phyloP scores from a whole-genome alignment of 2,888 invertebrate genomes.

The Eutolmus rufibarbis region DNA sequence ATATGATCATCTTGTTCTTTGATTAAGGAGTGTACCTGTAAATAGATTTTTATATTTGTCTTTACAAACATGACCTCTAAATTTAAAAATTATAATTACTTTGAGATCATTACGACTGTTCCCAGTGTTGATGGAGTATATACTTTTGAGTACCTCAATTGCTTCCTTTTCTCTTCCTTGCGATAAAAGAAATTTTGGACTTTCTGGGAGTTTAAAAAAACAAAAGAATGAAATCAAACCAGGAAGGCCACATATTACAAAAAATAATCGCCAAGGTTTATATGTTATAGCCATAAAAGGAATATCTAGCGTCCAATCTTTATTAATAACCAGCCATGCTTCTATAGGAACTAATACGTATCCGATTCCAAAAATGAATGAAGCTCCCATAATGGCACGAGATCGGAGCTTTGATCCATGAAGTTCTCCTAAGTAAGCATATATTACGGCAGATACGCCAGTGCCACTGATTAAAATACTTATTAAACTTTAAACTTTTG shows the following conservation, averaged over 20 bases:
- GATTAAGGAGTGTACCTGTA: background rate
- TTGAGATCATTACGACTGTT: conserved; percentile 51
- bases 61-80: too few species aligned
- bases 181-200: conserved; percentile 57
- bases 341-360: conserved; percentile 56
- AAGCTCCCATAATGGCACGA: conserved; percentile 59
- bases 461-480: background rate
- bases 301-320: conserved; percentile 55
- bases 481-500: too few species aligned
- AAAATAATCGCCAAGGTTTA: conserved; percentile 59
- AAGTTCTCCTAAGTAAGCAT: conserved; percentile 66
- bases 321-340: conserved; percentile 58
- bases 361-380: conserved; percentile 57
- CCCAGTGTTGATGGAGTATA: conserved; percentile 54
- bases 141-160: conserved; percentile 53
- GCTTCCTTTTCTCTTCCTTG: conserved; percentile 54
- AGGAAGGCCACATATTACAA: conserved; percentile 57
- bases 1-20: background rate
- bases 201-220: conserved; percentile 57
- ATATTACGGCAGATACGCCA: conserved; percentile 61
- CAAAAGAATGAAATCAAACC: conserved; percentile 55
- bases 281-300: conserved; percentile 53
- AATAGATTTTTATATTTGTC: background rate
- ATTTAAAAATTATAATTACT: conserved; percentile 46
- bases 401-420: conserved; percentile 63